Evolutionary conservation across 1,140 invertebrate genomes (phyloP), one percentile per base, ranked within the genome.

Genomic region (Copidosoma floridanum): DNA sequence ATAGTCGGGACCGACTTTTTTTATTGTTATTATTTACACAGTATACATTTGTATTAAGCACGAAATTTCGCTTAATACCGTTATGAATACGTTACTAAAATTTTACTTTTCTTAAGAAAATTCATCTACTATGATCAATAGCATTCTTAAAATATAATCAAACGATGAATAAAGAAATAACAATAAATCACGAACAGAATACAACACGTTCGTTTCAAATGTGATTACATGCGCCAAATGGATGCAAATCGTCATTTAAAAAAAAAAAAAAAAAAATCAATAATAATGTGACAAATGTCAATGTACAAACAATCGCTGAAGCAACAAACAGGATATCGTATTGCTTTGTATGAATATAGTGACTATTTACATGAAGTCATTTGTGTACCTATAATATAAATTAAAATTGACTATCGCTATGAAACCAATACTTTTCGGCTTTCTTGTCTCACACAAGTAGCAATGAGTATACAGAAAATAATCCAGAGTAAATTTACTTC

Each of bases 21-120:
- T 64, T 60, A n/a, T n/a, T 35, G 21, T 60, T 26, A 41, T 46
- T 64, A 64, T 64, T 48, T 64, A 64, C 63, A 64, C 26, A 24
- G 37, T 54, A 24, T 29, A 21, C 50, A 35, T 54, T 20, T 51
- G 51, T 54, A 40, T 38, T 54, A 55, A 18, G 26, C 61, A 56
- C 55, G 60, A 64, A 64, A 64, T 46, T 51, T 21, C 51, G 1
- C 29, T 57, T 24, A 40, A 26, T 43, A 40, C 14, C 47, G 11
- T 56, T 59, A 40, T 43, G 46, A 44, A 44, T 40, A 44, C 55
- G 38, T 59, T 59, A 64, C 29, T 41, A 24, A 40, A 40, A n/a
- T n/a, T n/a, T n/a, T n/a, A n/a, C n/a, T n/a, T 61, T 47, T 54
- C 6, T 46, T 24, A 54, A 47, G 23, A 57, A n/a, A 56, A 57